phyloP scores from a whole-genome alignment of 2,888 invertebrate genomes.

The Meteorus colon region DNA sequence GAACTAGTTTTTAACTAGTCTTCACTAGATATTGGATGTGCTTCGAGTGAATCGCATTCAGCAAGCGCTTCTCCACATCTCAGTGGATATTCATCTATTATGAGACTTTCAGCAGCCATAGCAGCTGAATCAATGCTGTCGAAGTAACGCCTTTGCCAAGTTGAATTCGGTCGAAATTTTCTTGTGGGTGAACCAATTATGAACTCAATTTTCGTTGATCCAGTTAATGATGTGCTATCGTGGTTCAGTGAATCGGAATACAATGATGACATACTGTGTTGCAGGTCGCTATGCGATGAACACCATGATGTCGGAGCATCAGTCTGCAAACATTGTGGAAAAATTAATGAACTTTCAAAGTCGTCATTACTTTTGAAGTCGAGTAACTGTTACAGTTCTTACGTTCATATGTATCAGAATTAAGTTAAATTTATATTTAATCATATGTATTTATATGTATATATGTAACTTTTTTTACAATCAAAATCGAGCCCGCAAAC shows the following conservation, averaged over 20 bases:
- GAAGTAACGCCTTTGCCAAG: slow-evolving; percentile 75
- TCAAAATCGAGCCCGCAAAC: slow-evolving; percentile 8
- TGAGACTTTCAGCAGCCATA: slow-evolving; percentile 65
- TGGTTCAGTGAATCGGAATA: slow-evolving; percentile 76
- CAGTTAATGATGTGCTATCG: slow-evolving; percentile 71
- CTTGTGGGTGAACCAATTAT: slow-evolving; percentile 69
- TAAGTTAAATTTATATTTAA: too few relatives aligned
- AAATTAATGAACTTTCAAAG: too few relatives aligned
- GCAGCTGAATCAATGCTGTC: slow-evolving; percentile 80
- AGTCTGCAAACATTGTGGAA: slow-evolving; percentile 56
- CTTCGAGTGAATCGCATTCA: slow-evolving; percentile 77
- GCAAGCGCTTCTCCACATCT: slow-evolving; percentile 76
- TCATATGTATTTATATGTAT: neutral
- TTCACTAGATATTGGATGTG: slow-evolving; percentile 68
- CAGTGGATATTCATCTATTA: slow-evolving; percentile 73
- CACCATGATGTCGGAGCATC: slow-evolving; percentile 70
- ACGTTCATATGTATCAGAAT: too few relatives aligned
- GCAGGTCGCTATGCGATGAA: slow-evolving; percentile 64
- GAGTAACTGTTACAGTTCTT: too few relatives aligned
- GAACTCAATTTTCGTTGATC: slow-evolving; percentile 76
- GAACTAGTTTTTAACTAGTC: slow-evolving; percentile 47
- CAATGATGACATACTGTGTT: slow-evolving; percentile 67
- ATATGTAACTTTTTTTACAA: slow-evolving; percentile 14
- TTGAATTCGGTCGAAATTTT: slow-evolving; percentile 72
- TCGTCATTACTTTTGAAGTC: too few relatives aligned